Evolutionary conservation across 1,140 invertebrate species (phyloP).

Genomic region (Drosophila virilis): DNA sequence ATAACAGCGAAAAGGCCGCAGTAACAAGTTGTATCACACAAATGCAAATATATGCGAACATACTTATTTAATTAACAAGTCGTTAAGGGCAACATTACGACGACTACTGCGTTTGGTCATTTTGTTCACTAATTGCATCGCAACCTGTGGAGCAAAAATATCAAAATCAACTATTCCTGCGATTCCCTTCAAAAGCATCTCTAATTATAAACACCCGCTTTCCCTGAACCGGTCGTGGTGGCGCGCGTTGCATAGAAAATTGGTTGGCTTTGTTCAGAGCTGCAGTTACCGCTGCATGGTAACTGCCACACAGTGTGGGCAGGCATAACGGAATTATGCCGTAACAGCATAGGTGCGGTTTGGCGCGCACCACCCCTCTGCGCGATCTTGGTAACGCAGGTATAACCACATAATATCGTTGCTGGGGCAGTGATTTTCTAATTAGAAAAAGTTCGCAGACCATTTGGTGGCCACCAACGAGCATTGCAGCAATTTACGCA

Average conservation of each 20-base stretch:
- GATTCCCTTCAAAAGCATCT: slow-evolving; percentile 12
- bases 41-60: slow-evolving; percentile 32
- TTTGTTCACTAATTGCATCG: slow-evolving; percentile 69
- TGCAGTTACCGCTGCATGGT: not conserved
- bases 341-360: slow-evolving; percentile 33
- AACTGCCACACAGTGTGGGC: not conserved
- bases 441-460: slow-evolving; percentile 67
- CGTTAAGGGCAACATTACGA: slow-evolving; percentile 48
- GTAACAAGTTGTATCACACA: slow-evolving; percentile 5
- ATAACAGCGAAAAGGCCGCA: slow-evolving; percentile 4
- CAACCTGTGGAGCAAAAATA: slow-evolving; percentile 67
- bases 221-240: not conserved
- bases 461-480: slow-evolving; percentile 63
- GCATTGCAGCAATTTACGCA: slow-evolving; percentile 66
- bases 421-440: slow-evolving; percentile 74
- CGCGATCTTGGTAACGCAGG: not conserved
- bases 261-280: slow-evolving; percentile 31
- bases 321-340: slow-evolving; percentile 47
- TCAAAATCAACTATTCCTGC: slow-evolving; percentile 32
- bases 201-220: slow-evolving; percentile 15
- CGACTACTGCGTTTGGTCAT: slow-evolving; percentile 22
- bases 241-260: slow-evolving; percentile 34
- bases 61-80: slow-evolving; percentile 74
- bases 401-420: slow-evolving; percentile 31
- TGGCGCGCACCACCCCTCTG: not conserved